Evolutionary conservation across 2,797 vertebrate species (phyloP).

Genomic region (Onychomys torridus): DNA sequence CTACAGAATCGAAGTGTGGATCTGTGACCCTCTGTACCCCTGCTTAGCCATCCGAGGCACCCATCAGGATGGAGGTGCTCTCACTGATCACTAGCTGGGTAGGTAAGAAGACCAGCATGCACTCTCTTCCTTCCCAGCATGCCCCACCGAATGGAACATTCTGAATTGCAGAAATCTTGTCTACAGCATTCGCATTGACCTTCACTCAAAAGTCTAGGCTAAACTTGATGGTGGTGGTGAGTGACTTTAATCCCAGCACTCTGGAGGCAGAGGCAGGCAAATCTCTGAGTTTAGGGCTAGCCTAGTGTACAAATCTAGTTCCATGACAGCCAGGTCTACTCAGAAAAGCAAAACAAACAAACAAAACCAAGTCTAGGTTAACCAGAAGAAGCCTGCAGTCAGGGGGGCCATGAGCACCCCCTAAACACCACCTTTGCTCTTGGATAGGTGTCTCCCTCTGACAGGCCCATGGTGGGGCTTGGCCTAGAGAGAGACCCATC

Average conservation of each 20-base stretch:
- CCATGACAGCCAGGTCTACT: background rate
- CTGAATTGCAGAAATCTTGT: background rate
- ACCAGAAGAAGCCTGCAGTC: background rate
- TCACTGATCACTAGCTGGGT: background rate
- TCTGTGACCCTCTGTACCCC: no score
- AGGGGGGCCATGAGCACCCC: background rate
- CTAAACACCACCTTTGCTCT: background rate
- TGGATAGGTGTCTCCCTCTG: background rate
- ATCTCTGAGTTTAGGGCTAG: background rate
- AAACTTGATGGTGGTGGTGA: no score
- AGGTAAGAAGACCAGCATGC: background rate
- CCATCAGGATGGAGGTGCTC: background rate
- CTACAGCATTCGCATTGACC: background rate
- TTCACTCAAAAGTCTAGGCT: background rate
- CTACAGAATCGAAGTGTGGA: background rate
- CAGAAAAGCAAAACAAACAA: background rate
- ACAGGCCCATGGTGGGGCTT: background rate
- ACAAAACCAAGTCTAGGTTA: background rate
- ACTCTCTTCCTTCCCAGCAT: background rate
- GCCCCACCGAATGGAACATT: no score
- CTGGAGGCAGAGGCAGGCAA: background rate
- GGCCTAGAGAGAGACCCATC: background rate
- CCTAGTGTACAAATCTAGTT: background rate
- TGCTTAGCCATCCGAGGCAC: background rate
- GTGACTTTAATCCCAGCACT: background rate